phyloP scores from a whole-genome alignment of 2,888 invertebrate genomes.

The Frankliniella fusca region DNA sequence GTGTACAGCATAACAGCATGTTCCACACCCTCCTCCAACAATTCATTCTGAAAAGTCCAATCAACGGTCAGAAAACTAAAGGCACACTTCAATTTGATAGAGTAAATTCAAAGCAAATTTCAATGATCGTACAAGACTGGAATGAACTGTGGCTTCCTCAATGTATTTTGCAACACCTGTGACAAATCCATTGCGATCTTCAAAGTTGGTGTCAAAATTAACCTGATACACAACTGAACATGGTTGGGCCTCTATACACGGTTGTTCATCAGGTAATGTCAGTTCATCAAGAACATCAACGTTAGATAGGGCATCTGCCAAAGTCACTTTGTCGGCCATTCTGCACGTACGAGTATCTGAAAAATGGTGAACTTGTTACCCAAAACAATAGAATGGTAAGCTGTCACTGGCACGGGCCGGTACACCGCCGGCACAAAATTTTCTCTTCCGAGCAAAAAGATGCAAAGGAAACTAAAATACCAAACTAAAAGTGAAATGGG shows the following conservation, averaged over 20 bases:
- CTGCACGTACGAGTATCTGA: background rate
- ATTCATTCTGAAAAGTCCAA: constrained; percentile 67
- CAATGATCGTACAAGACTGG: constrained; percentile 72
- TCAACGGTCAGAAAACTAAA: background rate
- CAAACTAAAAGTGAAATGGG: no score
- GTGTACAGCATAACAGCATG: constrained; percentile 99
- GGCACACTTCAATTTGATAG: background rate
- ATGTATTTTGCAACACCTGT: constrained; percentile 98
- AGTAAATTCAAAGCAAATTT: constrained; percentile 50
- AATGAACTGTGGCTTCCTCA: constrained; percentile 97
- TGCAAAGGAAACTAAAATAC: no score
- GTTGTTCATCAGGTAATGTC: constrained; percentile 93
- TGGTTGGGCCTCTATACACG: constrained; percentile 94
- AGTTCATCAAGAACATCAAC: constrained; percentile 95
- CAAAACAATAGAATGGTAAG: background rate
- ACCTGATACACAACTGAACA: constrained; percentile 93
- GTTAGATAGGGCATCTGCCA: constrained; percentile 91
- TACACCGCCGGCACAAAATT: no score
- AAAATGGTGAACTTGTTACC: background rate
- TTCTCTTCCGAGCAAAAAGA: no score
- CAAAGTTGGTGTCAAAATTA: constrained; percentile 98
- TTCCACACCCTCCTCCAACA: constrained; percentile 91
- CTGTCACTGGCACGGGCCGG: no score
- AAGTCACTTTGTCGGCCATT: constrained; percentile 74
- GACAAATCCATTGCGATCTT: constrained; percentile 96